Evolutionary conservation across 1,140 invertebrate genomes (phyloP).

Genomic region (Cotesia typhae): DNA sequence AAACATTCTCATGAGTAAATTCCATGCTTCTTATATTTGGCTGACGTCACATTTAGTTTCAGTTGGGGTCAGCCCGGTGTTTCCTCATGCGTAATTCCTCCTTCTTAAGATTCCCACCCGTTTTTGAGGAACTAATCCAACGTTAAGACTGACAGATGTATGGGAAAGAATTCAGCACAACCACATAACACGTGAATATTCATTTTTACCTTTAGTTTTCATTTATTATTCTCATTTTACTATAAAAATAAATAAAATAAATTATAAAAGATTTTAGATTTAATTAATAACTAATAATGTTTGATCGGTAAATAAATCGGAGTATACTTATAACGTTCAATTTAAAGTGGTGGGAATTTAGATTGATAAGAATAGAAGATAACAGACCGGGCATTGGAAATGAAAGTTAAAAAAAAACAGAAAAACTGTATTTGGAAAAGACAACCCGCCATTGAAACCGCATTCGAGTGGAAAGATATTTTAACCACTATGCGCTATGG

Average conservation of each 20-base stretch:
- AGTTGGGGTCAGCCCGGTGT: conserved; percentile 51
- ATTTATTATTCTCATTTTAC: too few relatives aligned
- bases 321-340: too few relatives aligned
- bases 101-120: conserved; percentile 48
- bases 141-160: conserved; percentile 33
- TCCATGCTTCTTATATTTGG: conserved; percentile 31
- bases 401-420: not conserved
- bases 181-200: not conserved
- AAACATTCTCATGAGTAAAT: conserved; percentile 35
- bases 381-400: not conserved
- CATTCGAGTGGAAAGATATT: conserved; percentile 31
- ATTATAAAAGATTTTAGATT: too few relatives aligned
- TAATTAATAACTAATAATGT: too few relatives aligned
- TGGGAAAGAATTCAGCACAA: not conserved
- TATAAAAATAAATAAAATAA: not conserved
- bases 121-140: conserved; percentile 41
- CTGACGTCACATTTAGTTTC: conserved; percentile 46
- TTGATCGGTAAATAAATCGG: too few relatives aligned
- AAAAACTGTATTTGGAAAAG: too few relatives aligned
- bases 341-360: conserved; percentile 11
- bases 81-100: conserved; percentile 57
- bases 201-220: not conserved
- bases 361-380: not conserved
- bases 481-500: conserved; percentile 5
- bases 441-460: conserved; percentile 10